Percentiles rank a stretch among this genome's conserved stretches.
Conservation (phyloP, 2,888 invertebrate species). For the Dione juno region DNA sequence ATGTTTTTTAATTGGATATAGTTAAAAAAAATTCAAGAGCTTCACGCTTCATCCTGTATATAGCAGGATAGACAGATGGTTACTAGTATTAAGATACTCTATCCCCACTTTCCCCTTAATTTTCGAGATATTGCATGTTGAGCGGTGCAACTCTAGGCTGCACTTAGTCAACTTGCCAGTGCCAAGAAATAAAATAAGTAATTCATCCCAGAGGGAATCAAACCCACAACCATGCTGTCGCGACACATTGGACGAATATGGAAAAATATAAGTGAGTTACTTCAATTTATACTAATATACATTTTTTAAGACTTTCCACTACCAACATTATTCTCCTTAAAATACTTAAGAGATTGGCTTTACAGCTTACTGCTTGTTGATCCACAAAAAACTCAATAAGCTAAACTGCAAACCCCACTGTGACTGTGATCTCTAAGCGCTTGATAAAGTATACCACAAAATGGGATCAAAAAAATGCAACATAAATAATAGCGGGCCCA, state of each 20-base stretch:
- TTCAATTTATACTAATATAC: not conserved
- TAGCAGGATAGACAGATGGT: not conserved
- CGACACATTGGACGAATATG: too few species aligned
- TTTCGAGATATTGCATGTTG: not conserved
- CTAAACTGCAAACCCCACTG: slow-evolving; percentile 71
- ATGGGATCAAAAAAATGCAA: slow-evolving; percentile 65
- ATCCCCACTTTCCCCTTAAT: not conserved
- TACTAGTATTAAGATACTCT: not conserved
- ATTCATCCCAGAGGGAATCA: too few species aligned
- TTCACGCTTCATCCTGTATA: not conserved
- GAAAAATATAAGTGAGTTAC: not conserved
- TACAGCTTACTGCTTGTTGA: slow-evolving; percentile 70
- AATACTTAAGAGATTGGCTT: slow-evolving; percentile 54
- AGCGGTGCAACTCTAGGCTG: not conserved
- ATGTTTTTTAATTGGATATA: not conserved
- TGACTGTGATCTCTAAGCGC: slow-evolving; percentile 71
- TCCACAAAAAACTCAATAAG: slow-evolving; percentile 81
- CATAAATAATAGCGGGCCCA: slow-evolving; percentile 78
- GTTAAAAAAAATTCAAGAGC: not conserved
- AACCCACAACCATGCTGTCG: too few species aligned
- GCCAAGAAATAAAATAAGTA: too few species aligned
- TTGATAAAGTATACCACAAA: slow-evolving; percentile 83
- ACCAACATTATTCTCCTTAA: not conserved
- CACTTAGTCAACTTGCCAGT: not conserved
- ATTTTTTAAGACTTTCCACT: not conserved